Percentiles rank a stretch among this genome's conserved stretches.
Evolutionary conservation across 1,140 invertebrate genomes (phyloP).

Genomic region (Copidosoma floridanum): DNA sequence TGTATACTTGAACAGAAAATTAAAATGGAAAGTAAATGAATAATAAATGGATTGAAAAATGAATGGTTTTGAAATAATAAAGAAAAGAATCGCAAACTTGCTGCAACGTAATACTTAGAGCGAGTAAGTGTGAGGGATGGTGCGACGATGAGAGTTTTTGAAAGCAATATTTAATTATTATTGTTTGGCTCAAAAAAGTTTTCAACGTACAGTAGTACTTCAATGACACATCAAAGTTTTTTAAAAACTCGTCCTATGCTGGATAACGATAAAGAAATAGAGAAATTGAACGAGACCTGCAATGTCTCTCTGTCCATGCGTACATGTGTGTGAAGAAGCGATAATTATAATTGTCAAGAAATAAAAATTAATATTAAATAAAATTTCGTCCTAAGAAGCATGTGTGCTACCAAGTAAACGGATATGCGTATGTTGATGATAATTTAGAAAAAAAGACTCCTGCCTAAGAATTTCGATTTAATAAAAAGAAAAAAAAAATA

Average conservation of each 20-base stretch:
- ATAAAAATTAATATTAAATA: neutral
- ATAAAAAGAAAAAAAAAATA: slow-evolving; percentile 11
- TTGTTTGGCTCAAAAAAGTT: no score
- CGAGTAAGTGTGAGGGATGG: neutral
- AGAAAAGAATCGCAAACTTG: slow-evolving; percentile 6
- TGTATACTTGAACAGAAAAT: slow-evolving; percentile 47
- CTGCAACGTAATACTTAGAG: slow-evolving; percentile 7
- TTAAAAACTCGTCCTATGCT: slow-evolving; percentile 21
- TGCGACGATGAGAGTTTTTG: no score
- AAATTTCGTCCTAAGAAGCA: slow-evolving; percentile 14
- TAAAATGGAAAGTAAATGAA: slow-evolving; percentile 28
- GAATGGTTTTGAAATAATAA: no score
- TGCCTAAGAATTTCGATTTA: slow-evolving; percentile 24
- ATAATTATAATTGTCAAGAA: neutral
- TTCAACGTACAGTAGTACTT: no score
- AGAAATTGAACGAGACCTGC: slow-evolving; percentile 9
- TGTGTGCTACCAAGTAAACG: slow-evolving; percentile 10
- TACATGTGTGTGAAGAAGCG: slow-evolving; percentile 5
- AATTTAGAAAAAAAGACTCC: slow-evolving; percentile 20
- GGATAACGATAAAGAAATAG: neutral
- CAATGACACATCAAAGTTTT: slow-evolving; percentile 11
- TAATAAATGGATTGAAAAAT: slow-evolving; percentile 22
- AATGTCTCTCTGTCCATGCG: slow-evolving; percentile 19
- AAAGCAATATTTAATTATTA: no score
- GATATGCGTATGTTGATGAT: slow-evolving; percentile 20